Conservation (phyloP, 1,140 invertebrate genomes). For the Drosophila paulistorum region DNA sequence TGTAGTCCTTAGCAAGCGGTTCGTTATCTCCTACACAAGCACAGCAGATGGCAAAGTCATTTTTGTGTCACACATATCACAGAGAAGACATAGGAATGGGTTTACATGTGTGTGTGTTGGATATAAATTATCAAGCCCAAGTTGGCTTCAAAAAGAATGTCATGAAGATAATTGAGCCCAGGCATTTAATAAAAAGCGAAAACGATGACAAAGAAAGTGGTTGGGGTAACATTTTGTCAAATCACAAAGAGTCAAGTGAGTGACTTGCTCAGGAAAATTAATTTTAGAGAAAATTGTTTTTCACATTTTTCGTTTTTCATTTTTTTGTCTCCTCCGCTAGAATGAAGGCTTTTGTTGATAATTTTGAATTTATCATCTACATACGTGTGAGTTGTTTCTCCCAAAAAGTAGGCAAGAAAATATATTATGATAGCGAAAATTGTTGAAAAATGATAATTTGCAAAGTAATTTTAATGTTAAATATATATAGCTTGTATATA, state of each 20-base stretch:
- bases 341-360: background rate
- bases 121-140: slow-evolving; percentile 50
- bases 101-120: slow-evolving; percentile 18
- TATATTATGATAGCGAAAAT: background rate
- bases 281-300: slow-evolving; percentile 69
- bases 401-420: background rate
- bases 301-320: slow-evolving; percentile 22
- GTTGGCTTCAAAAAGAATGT: slow-evolving; percentile 60
- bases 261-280: slow-evolving; percentile 74
- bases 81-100: too few relatives aligned
- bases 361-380: slow-evolving; percentile 1
- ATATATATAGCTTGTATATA: too few relatives aligned
- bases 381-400: background rate
- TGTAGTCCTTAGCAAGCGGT: slow-evolving; percentile 42
- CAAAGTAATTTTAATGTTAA: too few relatives aligned
- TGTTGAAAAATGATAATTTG: too few relatives aligned
- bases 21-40: slow-evolving; percentile 68
- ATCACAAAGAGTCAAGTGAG: slow-evolving; percentile 52
- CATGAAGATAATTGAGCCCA: slow-evolving; percentile 73
- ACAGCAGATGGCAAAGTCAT: slow-evolving; percentile 57
- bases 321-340: background rate
- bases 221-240: background rate
- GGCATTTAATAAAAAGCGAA: slow-evolving; percentile 61
- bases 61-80: slow-evolving; percentile 49
- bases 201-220: slow-evolving; percentile 28